phyloP scores from a whole-genome alignment of 2,888 invertebrate species.

The Barypeithes pellucidus region DNA sequence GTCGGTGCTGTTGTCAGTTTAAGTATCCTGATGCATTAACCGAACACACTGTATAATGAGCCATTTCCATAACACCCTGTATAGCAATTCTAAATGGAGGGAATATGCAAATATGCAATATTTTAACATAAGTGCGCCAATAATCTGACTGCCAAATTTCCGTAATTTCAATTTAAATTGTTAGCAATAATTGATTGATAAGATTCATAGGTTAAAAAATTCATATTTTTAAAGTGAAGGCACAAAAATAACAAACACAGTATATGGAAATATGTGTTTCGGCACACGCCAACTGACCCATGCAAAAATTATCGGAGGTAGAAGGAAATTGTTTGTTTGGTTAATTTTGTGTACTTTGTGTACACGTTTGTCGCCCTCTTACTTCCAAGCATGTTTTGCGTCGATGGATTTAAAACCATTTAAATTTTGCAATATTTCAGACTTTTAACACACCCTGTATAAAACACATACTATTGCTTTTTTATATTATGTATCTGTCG shows the following conservation, averaged over 20 bases:
- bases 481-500: constrained; percentile 2
- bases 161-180: no score
- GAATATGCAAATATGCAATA: no score
- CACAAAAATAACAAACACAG: constrained; percentile 14
- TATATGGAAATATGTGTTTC: constrained; percentile 5
- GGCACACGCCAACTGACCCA: background rate
- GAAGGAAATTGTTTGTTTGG: background rate
- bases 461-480: constrained; percentile 23
- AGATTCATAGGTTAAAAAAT: background rate
- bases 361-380: no score
- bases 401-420: constrained; percentile 4
- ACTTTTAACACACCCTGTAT: constrained; percentile 24
- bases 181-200: background rate
- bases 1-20: no score
- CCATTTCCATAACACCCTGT: no score
- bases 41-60: no score
- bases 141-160: no score
- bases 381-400: background rate
- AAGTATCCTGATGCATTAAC: no score
- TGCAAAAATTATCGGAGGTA: background rate
- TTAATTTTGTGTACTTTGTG: background rate
- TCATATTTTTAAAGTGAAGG: constrained; percentile 15
- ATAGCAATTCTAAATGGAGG: no score
- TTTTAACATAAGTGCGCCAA: no score
- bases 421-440: constrained; percentile 10